Conservation (phyloP, 2,113 vertebrate genomes). For the Menura novaehollandiae region DNA sequence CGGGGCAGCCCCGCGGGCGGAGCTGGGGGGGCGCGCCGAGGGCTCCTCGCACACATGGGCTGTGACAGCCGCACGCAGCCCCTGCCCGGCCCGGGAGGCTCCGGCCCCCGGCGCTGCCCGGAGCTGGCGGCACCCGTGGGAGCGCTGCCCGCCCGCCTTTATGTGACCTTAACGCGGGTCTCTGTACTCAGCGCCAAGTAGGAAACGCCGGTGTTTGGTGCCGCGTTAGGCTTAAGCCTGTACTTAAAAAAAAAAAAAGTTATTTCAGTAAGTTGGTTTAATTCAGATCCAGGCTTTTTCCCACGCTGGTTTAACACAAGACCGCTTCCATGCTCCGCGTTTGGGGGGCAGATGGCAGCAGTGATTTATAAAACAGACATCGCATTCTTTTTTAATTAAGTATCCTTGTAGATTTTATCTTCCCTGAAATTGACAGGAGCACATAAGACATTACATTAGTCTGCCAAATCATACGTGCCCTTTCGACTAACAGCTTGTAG, state of each 20-base stretch:
- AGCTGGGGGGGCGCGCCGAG: not conserved
- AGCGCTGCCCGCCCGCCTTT: not conserved
- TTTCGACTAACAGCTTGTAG: not conserved
- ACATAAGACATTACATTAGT: not conserved
- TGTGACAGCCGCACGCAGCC: not conserved
- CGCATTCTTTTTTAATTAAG: not conserved
- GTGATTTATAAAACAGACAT: constrained; percentile 15
- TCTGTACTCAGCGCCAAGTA: not conserved
- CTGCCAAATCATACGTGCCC: not conserved
- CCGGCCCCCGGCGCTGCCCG: not conserved
- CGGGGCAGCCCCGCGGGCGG: not conserved
- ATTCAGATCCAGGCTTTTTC: not conserved
- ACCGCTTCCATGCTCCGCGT: not conserved
- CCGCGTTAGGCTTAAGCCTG: not conserved
- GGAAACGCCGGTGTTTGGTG: not conserved
- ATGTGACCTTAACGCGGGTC: not conserved
- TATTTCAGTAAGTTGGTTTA: not conserved
- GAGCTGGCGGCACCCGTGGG: not conserved
- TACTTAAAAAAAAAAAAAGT: not conserved
- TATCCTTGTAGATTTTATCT: constrained; percentile 52
- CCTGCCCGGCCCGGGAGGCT: not conserved
- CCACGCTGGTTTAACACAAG: not conserved
- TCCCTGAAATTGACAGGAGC: not conserved
- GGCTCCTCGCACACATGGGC: not conserved
- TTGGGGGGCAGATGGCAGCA: not conserved